These are phyloP conservation scores for Sesamia inferens DNA, from an alignment of 2,888 invertebrate species.

Conservation along the genomic window DNA sequence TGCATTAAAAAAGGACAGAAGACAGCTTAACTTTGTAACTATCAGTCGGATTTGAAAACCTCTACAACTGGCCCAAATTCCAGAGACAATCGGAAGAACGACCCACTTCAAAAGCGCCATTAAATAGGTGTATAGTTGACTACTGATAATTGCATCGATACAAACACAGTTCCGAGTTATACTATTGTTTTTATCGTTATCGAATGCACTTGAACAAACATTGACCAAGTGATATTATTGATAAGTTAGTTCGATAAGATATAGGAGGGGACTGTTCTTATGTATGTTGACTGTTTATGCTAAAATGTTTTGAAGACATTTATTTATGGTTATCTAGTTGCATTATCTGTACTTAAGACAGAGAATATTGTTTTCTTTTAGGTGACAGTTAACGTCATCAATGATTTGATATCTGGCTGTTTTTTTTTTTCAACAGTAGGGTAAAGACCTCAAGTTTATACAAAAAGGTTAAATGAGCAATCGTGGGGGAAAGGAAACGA, in stretches of 20 bases:
- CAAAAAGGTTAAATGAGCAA: neutral
- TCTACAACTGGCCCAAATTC: neutral
- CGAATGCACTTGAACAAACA: constrained; percentile 57
- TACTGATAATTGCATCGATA: constrained; percentile 42
- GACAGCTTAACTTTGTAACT: neutral
- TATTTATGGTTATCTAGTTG: constrained; percentile 27
- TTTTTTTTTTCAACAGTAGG: constrained; percentile 5
- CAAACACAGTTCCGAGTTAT: constrained; percentile 17
- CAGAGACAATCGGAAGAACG: neutral
- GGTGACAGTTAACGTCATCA: constrained; percentile 11
- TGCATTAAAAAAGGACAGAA: neutral
- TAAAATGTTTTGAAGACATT: constrained; percentile 37
- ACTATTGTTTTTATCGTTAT: constrained; percentile 54
- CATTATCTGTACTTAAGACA: constrained; percentile 14
- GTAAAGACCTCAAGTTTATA: neutral
- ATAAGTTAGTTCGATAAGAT: constrained; percentile 43
- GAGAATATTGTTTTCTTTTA: constrained; percentile 5
- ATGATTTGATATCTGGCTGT: neutral
- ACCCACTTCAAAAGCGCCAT: neutral
- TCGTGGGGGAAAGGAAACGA: too few relatives aligned
- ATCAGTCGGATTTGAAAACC: neutral
- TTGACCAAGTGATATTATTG: constrained; percentile 46
- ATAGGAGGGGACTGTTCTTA: neutral
- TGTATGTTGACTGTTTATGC: constrained; percentile 26
- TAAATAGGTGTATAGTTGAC: neutral